Evolutionary conservation across 2,113 vertebrate genomes (phyloP).

Genomic region (Scomber japonicus): DNA sequence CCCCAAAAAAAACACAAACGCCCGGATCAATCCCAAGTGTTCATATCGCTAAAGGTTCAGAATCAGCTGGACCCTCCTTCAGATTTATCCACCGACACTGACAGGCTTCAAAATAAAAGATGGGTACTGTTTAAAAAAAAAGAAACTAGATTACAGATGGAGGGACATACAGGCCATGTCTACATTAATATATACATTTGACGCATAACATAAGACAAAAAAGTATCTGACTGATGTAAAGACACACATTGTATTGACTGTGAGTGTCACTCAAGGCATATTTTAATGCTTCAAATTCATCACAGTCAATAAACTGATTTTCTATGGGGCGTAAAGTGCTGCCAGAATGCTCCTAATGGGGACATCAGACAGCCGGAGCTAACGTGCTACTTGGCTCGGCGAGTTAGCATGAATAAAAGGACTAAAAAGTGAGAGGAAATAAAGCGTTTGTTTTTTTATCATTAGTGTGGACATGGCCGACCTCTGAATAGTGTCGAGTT

Average conservation of each 20-base stretch:
- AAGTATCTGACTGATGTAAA: neutral
- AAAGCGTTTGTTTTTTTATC: neutral
- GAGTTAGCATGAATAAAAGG: neutral
- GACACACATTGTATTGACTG: neutral
- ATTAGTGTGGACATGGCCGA: slow-evolving; percentile 9
- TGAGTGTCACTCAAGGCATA: no score
- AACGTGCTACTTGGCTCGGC: neutral
- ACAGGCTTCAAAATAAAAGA: slow-evolving; percentile 26
- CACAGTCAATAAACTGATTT: neutral
- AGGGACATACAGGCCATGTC: neutral
- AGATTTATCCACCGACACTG: neutral
- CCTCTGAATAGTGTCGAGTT: neutral
- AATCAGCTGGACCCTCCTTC: neutral
- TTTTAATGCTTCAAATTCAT: no score
- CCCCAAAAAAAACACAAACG: neutral
- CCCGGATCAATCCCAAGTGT: neutral
- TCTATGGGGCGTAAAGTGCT: neutral
- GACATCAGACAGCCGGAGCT: neutral
- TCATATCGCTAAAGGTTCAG: neutral
- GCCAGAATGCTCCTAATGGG: neutral
- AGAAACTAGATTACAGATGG: neutral
- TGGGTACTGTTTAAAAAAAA: neutral
- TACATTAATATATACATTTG: neutral
- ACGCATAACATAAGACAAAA: neutral
- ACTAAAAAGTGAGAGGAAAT: neutral